Evolutionary conservation across 2,113 vertebrate species (phyloP), one percentile per base, ranked within the genome.

Genomic region (Eolophus roseicapilla): DNA sequence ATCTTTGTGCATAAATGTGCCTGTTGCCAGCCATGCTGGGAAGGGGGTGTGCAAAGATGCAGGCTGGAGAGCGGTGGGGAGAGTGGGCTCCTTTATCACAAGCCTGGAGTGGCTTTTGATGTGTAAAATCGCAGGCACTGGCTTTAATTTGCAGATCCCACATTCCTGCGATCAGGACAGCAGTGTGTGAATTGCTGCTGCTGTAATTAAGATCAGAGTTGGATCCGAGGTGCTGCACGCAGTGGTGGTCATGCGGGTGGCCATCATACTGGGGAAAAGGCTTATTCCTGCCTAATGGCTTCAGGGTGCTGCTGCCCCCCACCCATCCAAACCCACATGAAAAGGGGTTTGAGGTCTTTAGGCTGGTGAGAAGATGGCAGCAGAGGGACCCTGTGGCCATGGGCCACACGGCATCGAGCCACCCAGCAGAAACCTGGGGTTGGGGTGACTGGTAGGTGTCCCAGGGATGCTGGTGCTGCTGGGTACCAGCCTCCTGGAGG

Each of bases 191-290:
- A 20, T 52, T 62, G 71, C 33, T 0, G 1, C n/a, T 24, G 17
- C 17, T 68, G 59, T 88, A 63, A 53, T 49, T 78, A 59, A 62
- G 46, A 41, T 68, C 57, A 27, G 63, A 41, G 14, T 18, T 60
- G 63, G 74, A 63, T 41, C 37, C 0, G 6, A 27, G 70, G 63
- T 0, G 1, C 50, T 2, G 5, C 1, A 0, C 0, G 0, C 11
- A 4, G 28, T 9, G 13, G 52, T 1, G 4, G 43, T 29, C 27
- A 0, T 1, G 4, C 12, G 4, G 82, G 31, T 10, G 16, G 23
- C 57, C 37, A 1, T 16, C 3, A 1, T 1, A 0, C 10, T 20
- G 50, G 41, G 41, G 35, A 67, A 31, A 29, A 44, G 69, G 33
- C 27, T 86, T 1, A 2, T 46, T 41, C 13, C 29, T 75, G 29